Evolutionary conservation across 2,113 vertebrate species (phyloP).

Genomic region (Numida meleagris): DNA sequence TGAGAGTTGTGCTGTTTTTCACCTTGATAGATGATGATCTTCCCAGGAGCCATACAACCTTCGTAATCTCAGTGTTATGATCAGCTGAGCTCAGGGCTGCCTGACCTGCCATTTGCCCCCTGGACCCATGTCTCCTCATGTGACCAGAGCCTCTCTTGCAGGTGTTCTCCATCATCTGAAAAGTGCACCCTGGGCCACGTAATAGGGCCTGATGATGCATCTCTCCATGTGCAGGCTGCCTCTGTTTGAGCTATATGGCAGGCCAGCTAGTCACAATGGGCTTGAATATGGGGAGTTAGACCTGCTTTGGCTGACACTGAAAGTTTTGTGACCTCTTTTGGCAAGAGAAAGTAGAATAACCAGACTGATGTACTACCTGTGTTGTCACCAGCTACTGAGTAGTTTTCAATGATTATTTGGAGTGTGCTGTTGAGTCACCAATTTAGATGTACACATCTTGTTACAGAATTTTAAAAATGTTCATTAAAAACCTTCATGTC

Average conservation of each 20-base stretch:
- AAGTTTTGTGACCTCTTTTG: not conserved
- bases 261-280: accelerated
- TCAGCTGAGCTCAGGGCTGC: not conserved
- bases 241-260: not conserved
- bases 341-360: not conserved
- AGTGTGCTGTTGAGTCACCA: not conserved
- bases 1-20: accelerated
- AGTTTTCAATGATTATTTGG: not conserved
- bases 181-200: not conserved
- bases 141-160: not conserved
- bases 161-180: not conserved
- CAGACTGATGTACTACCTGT: not conserved
- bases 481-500: not conserved
- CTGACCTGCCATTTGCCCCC: accelerated
- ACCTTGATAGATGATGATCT: not conserved
- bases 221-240: accelerated
- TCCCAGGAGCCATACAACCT: not conserved
- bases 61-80: not conserved
- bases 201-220: not conserved
- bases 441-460: not conserved
- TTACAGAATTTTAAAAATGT: not conserved
- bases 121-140: accelerated
- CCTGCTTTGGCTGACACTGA: not conserved
- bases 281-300: not conserved
- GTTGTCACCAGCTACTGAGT: not conserved